phyloP scores from a whole-genome alignment of 2,888 invertebrate genomes.

The Eumacrocentrus americanus region DNA sequence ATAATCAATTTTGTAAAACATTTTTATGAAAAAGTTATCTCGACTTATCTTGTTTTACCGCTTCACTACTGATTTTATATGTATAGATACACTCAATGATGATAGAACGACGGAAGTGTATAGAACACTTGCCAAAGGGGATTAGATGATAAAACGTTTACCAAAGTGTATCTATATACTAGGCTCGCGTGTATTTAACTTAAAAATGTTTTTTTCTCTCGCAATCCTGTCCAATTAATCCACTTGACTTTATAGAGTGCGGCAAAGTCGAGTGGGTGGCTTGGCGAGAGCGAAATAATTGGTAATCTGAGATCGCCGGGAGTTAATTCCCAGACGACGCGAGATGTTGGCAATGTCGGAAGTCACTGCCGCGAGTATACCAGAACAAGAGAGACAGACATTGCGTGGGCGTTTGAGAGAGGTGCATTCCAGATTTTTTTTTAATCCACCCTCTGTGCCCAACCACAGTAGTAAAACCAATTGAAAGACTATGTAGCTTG shows the following conservation, averaged over 20 bases:
- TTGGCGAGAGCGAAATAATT: slow-evolving; percentile 20
- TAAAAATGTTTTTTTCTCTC: not conserved
- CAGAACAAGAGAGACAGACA: not conserved
- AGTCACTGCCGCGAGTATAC: slow-evolving; percentile 3
- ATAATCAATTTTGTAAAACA: too few species aligned
- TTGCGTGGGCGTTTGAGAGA: not conserved
- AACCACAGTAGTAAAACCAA: not conserved
- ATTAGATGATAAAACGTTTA: too few species aligned
- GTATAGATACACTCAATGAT: not conserved
- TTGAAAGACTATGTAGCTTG: not conserved
- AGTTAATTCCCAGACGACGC: slow-evolving; percentile 16
- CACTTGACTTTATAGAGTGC: slow-evolving; percentile 3
- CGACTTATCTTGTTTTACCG: too few species aligned
- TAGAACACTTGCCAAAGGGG: too few species aligned
- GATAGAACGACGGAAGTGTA: too few species aligned
- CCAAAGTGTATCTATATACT: too few species aligned
- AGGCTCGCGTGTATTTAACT: not conserved
- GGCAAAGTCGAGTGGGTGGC: slow-evolving; percentile 15
- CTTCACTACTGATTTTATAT: too few species aligned
- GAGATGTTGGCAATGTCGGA: slow-evolving; percentile 10
- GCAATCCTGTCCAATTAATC: slow-evolving; percentile 14
- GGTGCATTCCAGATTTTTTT: not conserved
- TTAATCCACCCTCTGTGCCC: not conserved
- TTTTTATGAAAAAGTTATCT: too few species aligned
- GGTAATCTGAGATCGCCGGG: slow-evolving; percentile 23